Evolutionary conservation across 1,140 invertebrate genomes (phyloP).

Genomic region (Eumaeus atala): DNA sequence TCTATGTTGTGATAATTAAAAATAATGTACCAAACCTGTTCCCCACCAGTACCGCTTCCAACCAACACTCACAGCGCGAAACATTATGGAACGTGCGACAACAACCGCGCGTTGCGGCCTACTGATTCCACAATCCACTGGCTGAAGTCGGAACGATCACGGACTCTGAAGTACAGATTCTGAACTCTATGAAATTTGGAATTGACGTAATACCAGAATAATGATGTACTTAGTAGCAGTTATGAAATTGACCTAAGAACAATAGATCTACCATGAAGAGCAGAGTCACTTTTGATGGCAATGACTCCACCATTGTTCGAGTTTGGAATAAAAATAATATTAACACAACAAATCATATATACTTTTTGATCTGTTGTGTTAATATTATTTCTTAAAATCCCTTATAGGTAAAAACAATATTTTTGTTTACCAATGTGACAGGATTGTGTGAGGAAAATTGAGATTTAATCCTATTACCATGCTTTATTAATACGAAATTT

Average conservation of each 20-base stretch:
- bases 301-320: neutral
- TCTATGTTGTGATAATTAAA: conserved; percentile 12
- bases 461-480: too few species aligned
- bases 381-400: too few species aligned
- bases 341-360: neutral
- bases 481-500: too few species aligned
- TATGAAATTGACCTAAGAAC: too few species aligned
- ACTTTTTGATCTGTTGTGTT: too few species aligned
- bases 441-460: too few species aligned
- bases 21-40: conserved; percentile 54
- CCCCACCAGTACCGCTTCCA: conserved; percentile 73
- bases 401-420: too few species aligned
- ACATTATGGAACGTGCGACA: conserved; percentile 58
- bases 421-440: too few species aligned
- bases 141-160: conserved; percentile 7
- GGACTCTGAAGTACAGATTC: neutral
- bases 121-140: conserved; percentile 40
- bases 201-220: neutral
- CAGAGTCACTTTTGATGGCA: too few species aligned
- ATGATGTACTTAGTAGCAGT: neutral
- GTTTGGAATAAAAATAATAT: conserved; percentile 1
- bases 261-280: too few species aligned
- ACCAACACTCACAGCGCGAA: conserved; percentile 58
- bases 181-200: neutral
- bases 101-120: conserved; percentile 47